These are phyloP conservation scores for Emmelina monodactyla DNA, from an alignment of 2,888 invertebrate species.

Conservation along the genomic window DNA sequence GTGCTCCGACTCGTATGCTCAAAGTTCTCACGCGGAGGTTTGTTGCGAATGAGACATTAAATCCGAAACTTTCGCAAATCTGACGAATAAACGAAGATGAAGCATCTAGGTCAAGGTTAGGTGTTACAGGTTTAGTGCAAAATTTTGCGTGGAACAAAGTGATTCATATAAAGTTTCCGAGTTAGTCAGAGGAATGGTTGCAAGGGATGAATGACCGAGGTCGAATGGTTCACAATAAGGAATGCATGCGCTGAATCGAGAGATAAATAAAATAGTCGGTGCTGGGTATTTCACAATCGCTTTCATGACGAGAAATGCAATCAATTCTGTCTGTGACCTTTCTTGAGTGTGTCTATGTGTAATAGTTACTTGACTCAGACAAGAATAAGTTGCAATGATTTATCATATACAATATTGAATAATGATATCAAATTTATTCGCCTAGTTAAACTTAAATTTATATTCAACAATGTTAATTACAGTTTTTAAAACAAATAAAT, in stretches of 20 bases:
- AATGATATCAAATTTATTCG: too few species aligned
- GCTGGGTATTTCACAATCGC: neutral
- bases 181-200: constrained; percentile 10
- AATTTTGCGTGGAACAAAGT: neutral
- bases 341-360: too few species aligned
- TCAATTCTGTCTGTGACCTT: too few species aligned
- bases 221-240: constrained; percentile 30
- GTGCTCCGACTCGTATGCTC: too few species aligned
- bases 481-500: too few species aligned
- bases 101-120: neutral
- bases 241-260: constrained; percentile 21
- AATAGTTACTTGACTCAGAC: too few species aligned
- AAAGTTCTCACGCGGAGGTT: neutral
- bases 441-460: too few species aligned
- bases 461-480: too few species aligned
- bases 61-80: constrained; percentile 1
- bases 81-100: neutral
- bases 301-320: neutral
- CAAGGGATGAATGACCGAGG: constrained; percentile 56
- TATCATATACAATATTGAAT: too few species aligned
- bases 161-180: neutral
- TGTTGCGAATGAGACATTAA: neutral
- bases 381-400: too few species aligned
- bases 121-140: neutral
- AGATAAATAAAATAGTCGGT: neutral